Percentiles rank a stretch among this genome's conserved stretches.
Conservation (phyloP, 1,140 invertebrate genomes). For the Magallana ariakensis region DNA sequence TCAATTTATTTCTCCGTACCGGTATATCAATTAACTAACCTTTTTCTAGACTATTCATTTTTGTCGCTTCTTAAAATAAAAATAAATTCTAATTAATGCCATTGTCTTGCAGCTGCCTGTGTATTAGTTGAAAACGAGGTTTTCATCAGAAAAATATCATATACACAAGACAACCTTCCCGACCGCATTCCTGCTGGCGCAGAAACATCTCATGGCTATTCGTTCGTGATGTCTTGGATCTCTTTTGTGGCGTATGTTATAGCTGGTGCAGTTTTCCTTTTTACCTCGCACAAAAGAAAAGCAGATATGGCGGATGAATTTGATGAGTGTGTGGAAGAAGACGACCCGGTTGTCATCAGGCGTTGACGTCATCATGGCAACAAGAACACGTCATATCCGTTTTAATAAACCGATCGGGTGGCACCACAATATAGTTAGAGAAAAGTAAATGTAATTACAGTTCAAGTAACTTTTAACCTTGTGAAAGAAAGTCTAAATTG, state of each 20-base stretch:
- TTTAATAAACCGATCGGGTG: not conserved
- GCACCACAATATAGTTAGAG: not conserved
- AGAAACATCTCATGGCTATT: slow-evolving; percentile 84
- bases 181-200: slow-evolving; percentile 86
- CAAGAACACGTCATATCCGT: not conserved
- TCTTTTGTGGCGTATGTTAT: slow-evolving; percentile 87
- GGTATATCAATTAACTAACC: too few species aligned
- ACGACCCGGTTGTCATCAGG: slow-evolving; percentile 91
- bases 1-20: too few species aligned
- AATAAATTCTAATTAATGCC: too few species aligned
- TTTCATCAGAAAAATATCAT: slow-evolving; percentile 86
- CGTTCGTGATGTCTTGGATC: slow-evolving; percentile 89
- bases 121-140: slow-evolving; percentile 91
- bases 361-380: slow-evolving; percentile 78
- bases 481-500: not conserved
- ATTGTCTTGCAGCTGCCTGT: slow-evolving; percentile 82
- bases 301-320: slow-evolving; percentile 85
- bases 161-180: slow-evolving; percentile 85
- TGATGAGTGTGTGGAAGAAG: slow-evolving; percentile 89
- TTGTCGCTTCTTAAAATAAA: too few species aligned
- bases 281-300: slow-evolving; percentile 87
- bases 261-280: slow-evolving; percentile 87
- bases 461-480: not conserved
- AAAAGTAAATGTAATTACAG: not conserved
- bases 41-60: too few species aligned